phyloP scores from a whole-genome alignment of 2,113 vertebrate genomes.

The Eleginops maclovinus region DNA sequence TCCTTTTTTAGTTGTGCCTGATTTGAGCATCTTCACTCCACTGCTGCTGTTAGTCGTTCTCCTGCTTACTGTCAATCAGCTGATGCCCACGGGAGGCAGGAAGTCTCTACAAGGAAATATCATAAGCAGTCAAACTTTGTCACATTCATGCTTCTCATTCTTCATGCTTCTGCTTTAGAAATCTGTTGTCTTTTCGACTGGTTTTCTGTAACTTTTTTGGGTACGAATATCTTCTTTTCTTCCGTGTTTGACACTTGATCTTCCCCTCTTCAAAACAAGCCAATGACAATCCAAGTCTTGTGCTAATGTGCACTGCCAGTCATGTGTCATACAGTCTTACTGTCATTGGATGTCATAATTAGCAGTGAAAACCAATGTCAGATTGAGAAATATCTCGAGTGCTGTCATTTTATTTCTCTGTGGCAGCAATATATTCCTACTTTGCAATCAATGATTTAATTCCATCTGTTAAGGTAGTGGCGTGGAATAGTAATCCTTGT shows the following conservation, averaged over 20 bases:
- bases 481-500: slow-evolving; percentile 63
- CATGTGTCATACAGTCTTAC: slow-evolving; percentile 26
- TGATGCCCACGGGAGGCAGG: background rate
- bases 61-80: slow-evolving; percentile 10
- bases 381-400: slow-evolving; percentile 12
- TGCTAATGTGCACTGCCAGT: slow-evolving; percentile 19
- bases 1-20: background rate
- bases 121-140: background rate
- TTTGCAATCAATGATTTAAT: slow-evolving; percentile 43
- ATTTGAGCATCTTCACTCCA: background rate
- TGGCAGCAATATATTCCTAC: background rate
- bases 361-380: slow-evolving; percentile 11
- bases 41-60: background rate
- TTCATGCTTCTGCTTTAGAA: too few species aligned
- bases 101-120: background rate
- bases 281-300: background rate
- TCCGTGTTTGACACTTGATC: background rate
- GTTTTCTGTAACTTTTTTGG: background rate
- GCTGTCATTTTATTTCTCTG: slow-evolving; percentile 6
- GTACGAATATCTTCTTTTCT: background rate
- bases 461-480: slow-evolving; percentile 27
- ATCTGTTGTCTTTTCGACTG: background rate
- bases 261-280: background rate
- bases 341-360: slow-evolving; percentile 30
- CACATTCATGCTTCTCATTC: background rate